Conservation (phyloP, 2,113 vertebrate genomes). For the Hucho hucho region DNA sequence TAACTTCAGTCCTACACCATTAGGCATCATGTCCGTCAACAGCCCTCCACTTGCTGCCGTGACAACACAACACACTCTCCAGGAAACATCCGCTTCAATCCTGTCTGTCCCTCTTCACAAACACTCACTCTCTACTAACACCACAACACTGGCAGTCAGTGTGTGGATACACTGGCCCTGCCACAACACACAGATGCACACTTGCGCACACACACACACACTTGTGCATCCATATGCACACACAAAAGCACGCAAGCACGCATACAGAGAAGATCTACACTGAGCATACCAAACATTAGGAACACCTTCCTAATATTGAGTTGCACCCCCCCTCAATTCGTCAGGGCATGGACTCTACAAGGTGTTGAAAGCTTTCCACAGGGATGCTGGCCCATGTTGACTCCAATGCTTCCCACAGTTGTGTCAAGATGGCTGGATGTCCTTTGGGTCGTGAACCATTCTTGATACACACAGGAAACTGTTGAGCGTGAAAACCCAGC, state of each 20-base stretch:
- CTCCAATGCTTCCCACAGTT: no score
- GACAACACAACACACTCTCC: conserved; percentile 48
- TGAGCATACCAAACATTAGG: no score
- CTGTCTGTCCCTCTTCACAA: conserved; percentile 39
- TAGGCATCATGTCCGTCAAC: conserved; percentile 62
- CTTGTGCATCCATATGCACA: background rate
- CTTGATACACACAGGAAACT: no score
- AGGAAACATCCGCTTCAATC: conserved; percentile 61
- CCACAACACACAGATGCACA: conserved; percentile 19
- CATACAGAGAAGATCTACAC: no score
- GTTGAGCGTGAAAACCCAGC: no score
- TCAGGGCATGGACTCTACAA: no score
- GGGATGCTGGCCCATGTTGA: no score
- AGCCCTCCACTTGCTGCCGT: conserved; percentile 23
- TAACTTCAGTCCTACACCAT: conserved; percentile 59
- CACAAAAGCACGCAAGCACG: conserved; percentile 5
- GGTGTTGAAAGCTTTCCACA: no score
- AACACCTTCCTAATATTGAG: no score
- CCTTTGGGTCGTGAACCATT: no score
- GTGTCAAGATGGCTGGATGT: no score
- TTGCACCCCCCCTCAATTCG: no score
- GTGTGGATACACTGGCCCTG: background rate
- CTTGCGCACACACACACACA: conserved; percentile 9
- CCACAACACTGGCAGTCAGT: background rate
- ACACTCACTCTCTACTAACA: conserved; percentile 18